Base-by-base conservation (phyloP, 2,797 vertebrate genomes). In the Manis crassicaudata region DNA sequence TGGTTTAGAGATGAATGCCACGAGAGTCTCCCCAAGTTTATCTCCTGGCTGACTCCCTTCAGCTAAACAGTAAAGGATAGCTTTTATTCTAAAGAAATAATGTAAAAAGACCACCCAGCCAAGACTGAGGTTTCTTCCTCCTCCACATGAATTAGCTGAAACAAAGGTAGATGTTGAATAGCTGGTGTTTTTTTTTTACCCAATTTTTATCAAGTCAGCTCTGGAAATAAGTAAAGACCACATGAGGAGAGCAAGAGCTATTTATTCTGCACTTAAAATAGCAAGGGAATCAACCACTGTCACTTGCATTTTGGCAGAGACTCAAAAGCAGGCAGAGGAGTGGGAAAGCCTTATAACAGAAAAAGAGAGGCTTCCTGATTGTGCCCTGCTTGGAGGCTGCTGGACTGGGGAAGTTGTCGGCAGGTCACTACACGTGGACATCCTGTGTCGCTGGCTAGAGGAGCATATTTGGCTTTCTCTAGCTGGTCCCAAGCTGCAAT, bases 191-290 rank as follows among this genome's bases (percentile, higher is more conserved):
- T 40, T 73, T 58, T 81, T 73, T 58, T 81, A 25, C 1, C 29
- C 27, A 13, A 1, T 52, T 70, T 54, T 52, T 43, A 85, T 73
- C 27, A 37, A 70, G 58, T 79, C 76, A 70, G 63, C 50, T 58
- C 16, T 79, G 23, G 60, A 93, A 88, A 89, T 77, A 58, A 88
- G 20, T 1, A 3, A 90, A 88, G 73, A 29, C 35, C 54, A 63
- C 21, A 14, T 5, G 50, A 87, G 50, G 50, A 81, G 25, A 75
- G 37, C 50, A 63, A 79, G 89, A n/a, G 0, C 37, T 76, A 0
- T 79, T 46, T 92, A 43, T 83, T 81, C 81, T 43, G 50, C 68
- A 25, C 40, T 77, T 77, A 43, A 20, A 5, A 11, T 3, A 54
- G 13, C 37, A 46, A 62, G 50, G 65, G 50, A 40, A 5, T 23